Evolutionary conservation across 2,888 invertebrate genomes (phyloP).

Genomic region (Agapostemon virescens): DNA sequence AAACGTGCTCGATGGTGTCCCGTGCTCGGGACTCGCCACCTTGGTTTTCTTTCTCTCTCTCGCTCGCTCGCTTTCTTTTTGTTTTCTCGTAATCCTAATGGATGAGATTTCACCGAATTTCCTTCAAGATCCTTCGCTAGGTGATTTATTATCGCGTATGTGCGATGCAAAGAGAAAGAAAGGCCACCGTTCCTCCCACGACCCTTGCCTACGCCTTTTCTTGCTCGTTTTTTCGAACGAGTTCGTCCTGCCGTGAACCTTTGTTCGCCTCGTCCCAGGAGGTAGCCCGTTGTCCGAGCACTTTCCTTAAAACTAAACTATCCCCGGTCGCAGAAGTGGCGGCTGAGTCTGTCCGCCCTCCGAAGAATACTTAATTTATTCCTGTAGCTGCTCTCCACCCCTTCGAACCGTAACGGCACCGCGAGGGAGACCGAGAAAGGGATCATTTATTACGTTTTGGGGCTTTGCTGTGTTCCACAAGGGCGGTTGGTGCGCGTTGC

Average conservation of each 20-base stretch:
- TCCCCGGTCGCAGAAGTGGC: conserved; percentile 33
- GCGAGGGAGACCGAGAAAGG: conserved; percentile 12
- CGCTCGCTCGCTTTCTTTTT: too few species aligned
- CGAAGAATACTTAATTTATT: conserved; percentile 72
- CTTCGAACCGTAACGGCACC: conserved; percentile 26
- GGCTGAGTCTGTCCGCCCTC: conserved; percentile 66
- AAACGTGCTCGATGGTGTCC: conserved; percentile 49
- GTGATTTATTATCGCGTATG: conserved; percentile 69
- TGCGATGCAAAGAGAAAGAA: not conserved
- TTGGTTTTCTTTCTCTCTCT: too few species aligned
- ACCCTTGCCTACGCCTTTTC: conserved; percentile 32
- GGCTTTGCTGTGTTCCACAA: conserved; percentile 18
- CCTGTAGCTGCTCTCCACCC: conserved; percentile 61
- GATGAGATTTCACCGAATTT: conserved; percentile 71
- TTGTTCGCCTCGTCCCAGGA: conserved; percentile 70
- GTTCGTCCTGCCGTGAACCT: conserved; percentile 62
- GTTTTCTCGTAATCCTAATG: conserved; percentile 69
- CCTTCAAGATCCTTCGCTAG: conserved; percentile 62
- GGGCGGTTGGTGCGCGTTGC: not conserved
- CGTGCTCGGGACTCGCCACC: conserved; percentile 18
- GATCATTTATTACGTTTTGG: conserved; percentile 53
- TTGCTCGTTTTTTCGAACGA: conserved; percentile 49
- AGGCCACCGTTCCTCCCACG: not conserved
- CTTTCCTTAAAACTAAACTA: conserved; percentile 66
- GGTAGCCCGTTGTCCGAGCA: conserved; percentile 65